These are phyloP conservation scores for Leptocoma aspasia DNA, from an alignment of 2,113 vertebrate genomes.

Conservation along the genomic window DNA sequence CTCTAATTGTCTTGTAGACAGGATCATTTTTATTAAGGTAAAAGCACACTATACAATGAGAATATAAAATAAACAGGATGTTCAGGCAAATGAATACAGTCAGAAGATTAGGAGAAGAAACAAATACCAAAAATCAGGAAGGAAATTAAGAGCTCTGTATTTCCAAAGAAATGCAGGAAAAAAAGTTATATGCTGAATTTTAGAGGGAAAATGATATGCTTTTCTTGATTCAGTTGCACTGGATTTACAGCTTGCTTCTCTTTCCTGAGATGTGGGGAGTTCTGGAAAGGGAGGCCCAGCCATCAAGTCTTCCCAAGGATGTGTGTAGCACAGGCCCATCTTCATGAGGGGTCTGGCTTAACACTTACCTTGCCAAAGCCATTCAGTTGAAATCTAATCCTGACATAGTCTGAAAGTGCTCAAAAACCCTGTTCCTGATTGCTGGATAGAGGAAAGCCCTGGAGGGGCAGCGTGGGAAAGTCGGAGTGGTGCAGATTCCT, in stretches of 20 bases:
- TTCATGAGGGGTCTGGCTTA: accelerated
- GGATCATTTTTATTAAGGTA: background rate
- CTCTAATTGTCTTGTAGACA: background rate
- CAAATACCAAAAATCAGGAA: background rate
- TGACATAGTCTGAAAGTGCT: background rate
- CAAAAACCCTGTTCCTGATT: background rate
- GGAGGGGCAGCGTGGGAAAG: accelerated
- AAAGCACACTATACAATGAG: background rate
- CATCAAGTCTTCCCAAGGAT: background rate
- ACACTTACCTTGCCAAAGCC: background rate
- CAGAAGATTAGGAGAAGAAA: background rate
- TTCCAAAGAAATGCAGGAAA: background rate
- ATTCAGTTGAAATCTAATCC: background rate
- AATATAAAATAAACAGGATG: background rate
- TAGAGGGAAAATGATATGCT: background rate
- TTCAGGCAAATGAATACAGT: background rate
- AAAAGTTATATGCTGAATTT: background rate
- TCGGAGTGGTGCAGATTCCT: accelerated
- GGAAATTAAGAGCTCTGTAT: background rate
- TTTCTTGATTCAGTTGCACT: background rate
- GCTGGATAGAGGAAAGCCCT: background rate
- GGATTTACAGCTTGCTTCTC: background rate
- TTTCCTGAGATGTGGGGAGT: accelerated
- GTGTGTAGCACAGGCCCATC: background rate
- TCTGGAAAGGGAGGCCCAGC: background rate